These are phyloP conservation scores for Coracias cyanogaster DNA, from an alignment of 2,797 vertebrate species.

Conservation along the genomic window DNA sequence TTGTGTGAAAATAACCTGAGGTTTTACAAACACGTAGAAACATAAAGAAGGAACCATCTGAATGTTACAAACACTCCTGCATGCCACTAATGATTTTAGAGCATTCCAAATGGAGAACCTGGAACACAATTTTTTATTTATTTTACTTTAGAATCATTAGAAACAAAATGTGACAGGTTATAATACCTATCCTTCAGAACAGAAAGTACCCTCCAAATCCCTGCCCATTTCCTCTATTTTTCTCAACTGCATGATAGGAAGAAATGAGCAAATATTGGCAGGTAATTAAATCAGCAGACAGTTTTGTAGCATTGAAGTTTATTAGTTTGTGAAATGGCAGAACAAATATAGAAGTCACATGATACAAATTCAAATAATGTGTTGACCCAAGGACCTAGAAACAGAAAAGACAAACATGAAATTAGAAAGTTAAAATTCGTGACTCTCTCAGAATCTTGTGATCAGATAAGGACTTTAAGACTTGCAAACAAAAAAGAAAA, in stretches of 20 bases:
- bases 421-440: slow-evolving; percentile 9
- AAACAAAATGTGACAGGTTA: neutral
- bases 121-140: neutral
- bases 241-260: neutral
- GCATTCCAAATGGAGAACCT: neutral
- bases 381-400: slow-evolving; percentile 25
- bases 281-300: neutral
- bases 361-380: neutral
- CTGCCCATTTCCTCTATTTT: neutral
- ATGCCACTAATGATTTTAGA: neutral
- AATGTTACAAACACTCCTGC: neutral
- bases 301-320: slow-evolving; percentile 41
- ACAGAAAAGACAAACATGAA: slow-evolving; percentile 12
- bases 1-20: neutral
- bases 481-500: neutral
- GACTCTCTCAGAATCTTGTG: neutral
- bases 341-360: neutral
- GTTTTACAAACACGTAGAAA: neutral
- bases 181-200: neutral
- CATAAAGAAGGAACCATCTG: neutral
- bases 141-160: neutral
- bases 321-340: slow-evolving; percentile 24
- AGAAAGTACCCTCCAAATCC: neutral
- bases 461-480: neutral
- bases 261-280: neutral